Conservation (phyloP, 2,113 vertebrate genomes). For the Brienomyrus brachyistius region DNA sequence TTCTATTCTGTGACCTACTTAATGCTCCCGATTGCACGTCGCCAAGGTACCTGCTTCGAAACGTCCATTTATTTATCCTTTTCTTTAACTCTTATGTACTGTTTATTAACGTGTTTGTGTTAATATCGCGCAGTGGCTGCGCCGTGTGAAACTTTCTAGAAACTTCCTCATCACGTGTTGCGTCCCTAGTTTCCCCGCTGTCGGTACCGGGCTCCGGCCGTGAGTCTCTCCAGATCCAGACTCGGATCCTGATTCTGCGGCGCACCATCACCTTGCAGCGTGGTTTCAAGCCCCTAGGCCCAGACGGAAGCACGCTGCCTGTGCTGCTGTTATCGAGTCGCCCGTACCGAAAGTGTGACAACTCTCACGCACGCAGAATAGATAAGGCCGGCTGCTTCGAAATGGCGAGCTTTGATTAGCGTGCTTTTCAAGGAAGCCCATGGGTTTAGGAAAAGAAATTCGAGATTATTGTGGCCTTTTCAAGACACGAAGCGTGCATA, state of each 20-base stretch:
- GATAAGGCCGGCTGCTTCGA: neutral
- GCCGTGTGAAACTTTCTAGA: constrained; percentile 19
- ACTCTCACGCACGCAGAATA: neutral
- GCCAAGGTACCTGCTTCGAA: neutral
- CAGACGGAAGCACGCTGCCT: neutral
- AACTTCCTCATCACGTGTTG: constrained; percentile 28
- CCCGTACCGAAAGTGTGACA: neutral
- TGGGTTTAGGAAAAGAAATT: neutral
- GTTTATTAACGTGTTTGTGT: neutral
- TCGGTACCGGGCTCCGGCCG: neutral
- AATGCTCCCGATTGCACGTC: neutral
- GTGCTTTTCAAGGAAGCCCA: neutral
- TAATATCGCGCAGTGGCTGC: neutral
- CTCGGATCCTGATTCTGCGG: neutral
- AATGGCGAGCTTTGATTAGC: neutral
- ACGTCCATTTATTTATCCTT: neutral
- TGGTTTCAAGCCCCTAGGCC: neutral
- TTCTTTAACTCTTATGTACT: neutral
- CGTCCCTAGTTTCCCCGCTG: neutral
- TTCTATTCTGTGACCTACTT: neutral
- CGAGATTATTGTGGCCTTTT: neutral
- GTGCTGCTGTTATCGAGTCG: neutral
- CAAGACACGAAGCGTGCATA: neutral
- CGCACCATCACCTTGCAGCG: neutral
- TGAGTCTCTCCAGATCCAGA: neutral